phyloP scores from a whole-genome alignment of 2,113 vertebrate genomes.

The Carlito syrichta region DNA sequence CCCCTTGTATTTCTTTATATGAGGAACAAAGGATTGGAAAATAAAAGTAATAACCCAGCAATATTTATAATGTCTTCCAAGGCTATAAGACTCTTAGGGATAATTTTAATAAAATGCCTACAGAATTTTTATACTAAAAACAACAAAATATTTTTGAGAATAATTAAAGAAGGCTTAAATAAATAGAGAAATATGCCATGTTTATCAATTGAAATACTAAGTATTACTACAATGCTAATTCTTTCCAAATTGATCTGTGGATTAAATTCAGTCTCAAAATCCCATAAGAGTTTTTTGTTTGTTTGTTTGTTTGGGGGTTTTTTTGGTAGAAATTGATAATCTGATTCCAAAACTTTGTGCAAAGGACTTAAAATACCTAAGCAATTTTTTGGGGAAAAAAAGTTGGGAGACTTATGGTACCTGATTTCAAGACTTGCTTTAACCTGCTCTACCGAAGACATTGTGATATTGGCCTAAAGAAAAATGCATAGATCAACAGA shows the following conservation, averaged over 20 bases:
- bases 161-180: neutral
- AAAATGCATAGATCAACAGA: neutral
- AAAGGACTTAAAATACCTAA: neutral
- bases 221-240: neutral
- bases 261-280: neutral
- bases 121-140: neutral
- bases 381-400: neutral
- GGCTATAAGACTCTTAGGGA: neutral
- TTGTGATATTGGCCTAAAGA: neutral
- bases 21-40: neutral
- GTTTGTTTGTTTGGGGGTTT: neutral
- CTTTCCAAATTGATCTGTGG: neutral
- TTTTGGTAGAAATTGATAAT: neutral
- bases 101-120: neutral
- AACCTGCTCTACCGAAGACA: neutral
- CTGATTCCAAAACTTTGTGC: constrained; percentile 8
- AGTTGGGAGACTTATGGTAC: neutral
- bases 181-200: neutral
- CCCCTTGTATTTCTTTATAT: neutral
- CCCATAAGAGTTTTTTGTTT: neutral
- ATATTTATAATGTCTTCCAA: neutral
- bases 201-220: neutral
- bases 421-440: neutral
- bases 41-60: neutral
- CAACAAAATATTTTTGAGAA: neutral